Base-by-base conservation (phyloP, 2,113 vertebrate species). In the Lota lota region DNA sequence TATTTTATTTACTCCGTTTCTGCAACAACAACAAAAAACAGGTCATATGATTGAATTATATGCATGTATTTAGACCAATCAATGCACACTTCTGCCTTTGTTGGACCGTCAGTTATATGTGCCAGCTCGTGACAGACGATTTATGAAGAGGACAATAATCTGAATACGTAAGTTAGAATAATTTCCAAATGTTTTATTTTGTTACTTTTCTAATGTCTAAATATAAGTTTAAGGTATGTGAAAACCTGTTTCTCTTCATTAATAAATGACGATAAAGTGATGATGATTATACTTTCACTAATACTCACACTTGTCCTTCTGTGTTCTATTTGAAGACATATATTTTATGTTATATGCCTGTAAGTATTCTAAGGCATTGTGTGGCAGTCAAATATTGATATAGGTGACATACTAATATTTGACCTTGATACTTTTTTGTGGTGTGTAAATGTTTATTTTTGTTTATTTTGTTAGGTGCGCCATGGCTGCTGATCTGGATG, bases 401-500 rank as follows among this genome's bases (percentile, higher is more conserved):
- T 1, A 53, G 19, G 47, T 28, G 16, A n/a, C 59, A 18, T n/a
- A 19, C 64, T 1, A 1, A 58, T 40, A 3, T 53, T 21, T 56
- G 5, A 36, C 51, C 22, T 56, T 14, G 12, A 18, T 70, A 59
- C 50, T 8, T 59, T 61, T 20, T 16, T 24, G 20, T 40, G 15
- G 4, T 64, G n/a, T 69, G 20, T 62, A 21, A 20, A 22, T 62
- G 16, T 74, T 24, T 72, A 61, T 69, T 57, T 47, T 61, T 60
- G 53, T 14, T 50, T 17, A 15, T 64, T 33, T 68, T 28, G 78
- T 53, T 40, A 81, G 79, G 60, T 53, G 40, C 70, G 60, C 33
- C 67, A 86, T 85, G 87, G 86, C 80, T 21, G 96, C 97, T 90
- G 96, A 97, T 77, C 85, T 93, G 20, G 95, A 98, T 8, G 69